Base-by-base conservation (phyloP, 2,113 vertebrate species). In the Crotalus helleri region DNA sequence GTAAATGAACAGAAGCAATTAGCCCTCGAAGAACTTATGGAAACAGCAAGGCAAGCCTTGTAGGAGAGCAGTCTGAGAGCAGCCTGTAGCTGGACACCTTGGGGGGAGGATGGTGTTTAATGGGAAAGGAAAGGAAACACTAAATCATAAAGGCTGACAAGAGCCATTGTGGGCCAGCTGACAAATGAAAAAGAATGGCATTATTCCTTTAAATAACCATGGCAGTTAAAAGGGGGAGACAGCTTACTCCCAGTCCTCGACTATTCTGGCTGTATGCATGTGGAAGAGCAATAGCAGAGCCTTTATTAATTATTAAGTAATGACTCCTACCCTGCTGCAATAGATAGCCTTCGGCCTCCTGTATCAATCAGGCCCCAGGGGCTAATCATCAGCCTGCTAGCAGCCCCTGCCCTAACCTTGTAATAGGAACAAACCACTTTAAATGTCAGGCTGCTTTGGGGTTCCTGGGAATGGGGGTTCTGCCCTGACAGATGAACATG, bases 271-370 rank as follows among this genome's bases (percentile, higher is more conserved):
- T 96, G 90, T 8, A 53, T 95, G 96, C 94, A 58, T 94, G 0
- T 95, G 8, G 0, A 95, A 92, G 95, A 97, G 95, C 94, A 95
- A 96, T 95, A 95, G 94, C 94, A 95, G 96, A 96, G 96, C 97
- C 98, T 98, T 98, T 98, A 98, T 98, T 98, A 98, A 98, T 98
- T 98, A 98, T 98, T 98, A 98, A 98, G 96, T 97, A 97, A 98
- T 95, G 94, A 98, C 97, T 98, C 94, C 94, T 95, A 95, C 92
- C 85, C 23, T 57, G 85, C 91, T 1, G 2, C 97, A 98, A 98
- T 97, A 96, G 97, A 98, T 97, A 98, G 97, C 85, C 0, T 91
- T 97, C 96, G 96, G 94, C 97, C 96, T 94, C 87, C 93, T 89
- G 89, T 0, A 93, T 90, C 93, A 95, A 96, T 86, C 94, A 12